Conservation (phyloP, 2,888 invertebrate genomes). For the Aporophyla nigra region DNA sequence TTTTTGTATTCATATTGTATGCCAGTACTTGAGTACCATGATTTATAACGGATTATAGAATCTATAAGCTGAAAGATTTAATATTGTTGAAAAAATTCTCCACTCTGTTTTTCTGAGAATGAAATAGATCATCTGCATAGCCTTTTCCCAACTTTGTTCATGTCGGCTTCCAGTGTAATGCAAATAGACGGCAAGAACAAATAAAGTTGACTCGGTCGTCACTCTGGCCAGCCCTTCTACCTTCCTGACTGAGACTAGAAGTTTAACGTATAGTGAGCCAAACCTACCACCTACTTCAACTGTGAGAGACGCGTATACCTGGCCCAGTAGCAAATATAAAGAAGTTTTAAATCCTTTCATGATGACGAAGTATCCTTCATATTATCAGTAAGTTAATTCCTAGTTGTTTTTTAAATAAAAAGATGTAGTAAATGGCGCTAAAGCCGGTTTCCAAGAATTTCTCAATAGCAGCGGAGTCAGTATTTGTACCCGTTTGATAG, state of each 20-base stretch:
- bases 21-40: neutral
- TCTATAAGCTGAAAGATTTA: neutral
- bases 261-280: too few species aligned
- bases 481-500: neutral
- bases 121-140: too few species aligned
- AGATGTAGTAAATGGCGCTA: neutral
- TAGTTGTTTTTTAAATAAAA: neutral
- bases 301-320: neutral
- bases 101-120: too few species aligned
- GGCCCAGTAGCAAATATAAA: neutral
- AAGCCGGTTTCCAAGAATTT: neutral
- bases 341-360: neutral
- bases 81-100: neutral
- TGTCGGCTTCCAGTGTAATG: too few species aligned
- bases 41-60: neutral
- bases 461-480: neutral
- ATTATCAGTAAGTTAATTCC: neutral
- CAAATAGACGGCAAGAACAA: too few species aligned
- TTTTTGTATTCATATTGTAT: slow-evolving; percentile 16
- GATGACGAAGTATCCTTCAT: neutral
- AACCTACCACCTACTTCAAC: too few species aligned
- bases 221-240: too few species aligned
- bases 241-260: neutral
- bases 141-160: too few species aligned
- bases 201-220: too few species aligned